Base-by-base conservation (phyloP, 2,888 invertebrate species). In the Camptogramma bilineatum region DNA sequence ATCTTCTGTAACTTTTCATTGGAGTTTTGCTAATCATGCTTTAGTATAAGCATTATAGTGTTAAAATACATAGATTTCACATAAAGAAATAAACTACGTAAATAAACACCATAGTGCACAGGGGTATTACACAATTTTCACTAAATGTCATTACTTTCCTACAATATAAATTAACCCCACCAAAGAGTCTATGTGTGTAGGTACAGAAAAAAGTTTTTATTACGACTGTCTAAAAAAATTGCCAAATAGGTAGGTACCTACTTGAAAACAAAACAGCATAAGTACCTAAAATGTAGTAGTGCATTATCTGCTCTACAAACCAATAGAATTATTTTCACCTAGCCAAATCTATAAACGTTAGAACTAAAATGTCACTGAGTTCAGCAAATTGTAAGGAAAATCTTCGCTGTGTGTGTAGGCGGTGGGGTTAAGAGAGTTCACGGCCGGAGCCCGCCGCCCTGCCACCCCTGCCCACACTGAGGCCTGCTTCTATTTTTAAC, bases 401-500 rank as follows among this genome's bases (percentile, higher is more conserved):
- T 70, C 67, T 70, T 66, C 62, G 69, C 39, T 53, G 56, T 73
- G 69, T 70, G 63, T 68, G 69, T 65, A 58, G 77, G 80, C 73
- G 75, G 78, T 78, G 81, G 86, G 91, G 84, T 90, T 90, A 89
- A 64, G 69, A 24, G 86, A 86, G 93, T 92, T 93, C 92, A 93
- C 84, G 92, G 92, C 85, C 74, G 68, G 69, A 72, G 63, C 72
- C 73, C 73, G 73, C 71, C 76, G 68, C 73, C 66, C 70, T 66
- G 63, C 71, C 68, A 69, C 71, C 73, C 72, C 75, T 70, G 69
- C 76, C 76, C 77, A 78, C 73, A 66, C 69, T 70, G 47, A 70
- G n/a, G 71, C 73, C 75, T 72, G 70, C 63, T 75, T 71, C 83
- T 90, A 89, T 88, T 86, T 88, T 84, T 86, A 85, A 55, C 65